phyloP scores from a whole-genome alignment of 2,113 vertebrate species.

The Colinus virginianus region DNA sequence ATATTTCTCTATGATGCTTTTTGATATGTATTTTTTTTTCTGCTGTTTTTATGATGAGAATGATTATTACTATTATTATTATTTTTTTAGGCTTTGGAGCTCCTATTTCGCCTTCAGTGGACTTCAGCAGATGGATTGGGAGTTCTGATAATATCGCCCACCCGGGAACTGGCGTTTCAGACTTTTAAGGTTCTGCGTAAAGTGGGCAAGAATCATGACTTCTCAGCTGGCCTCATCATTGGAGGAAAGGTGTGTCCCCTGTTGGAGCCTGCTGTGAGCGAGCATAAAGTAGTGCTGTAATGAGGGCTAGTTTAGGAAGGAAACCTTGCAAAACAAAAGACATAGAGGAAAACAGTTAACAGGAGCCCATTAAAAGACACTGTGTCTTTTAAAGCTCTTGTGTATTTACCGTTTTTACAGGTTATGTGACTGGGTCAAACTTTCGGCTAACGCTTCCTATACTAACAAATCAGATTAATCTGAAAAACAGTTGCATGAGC shows the following conservation, averaged over 20 bases:
- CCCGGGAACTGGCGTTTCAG: constrained; percentile 94
- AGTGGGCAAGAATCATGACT: constrained; percentile 95
- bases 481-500: neutral
- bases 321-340: neutral
- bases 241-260: constrained; percentile 88
- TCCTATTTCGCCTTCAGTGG: constrained; percentile 93
- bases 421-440: neutral
- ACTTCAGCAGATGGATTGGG: constrained; percentile 91
- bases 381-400: neutral
- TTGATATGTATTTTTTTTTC: neutral
- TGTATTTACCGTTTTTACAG: neutral
- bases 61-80: no score
- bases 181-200: constrained; percentile 94
- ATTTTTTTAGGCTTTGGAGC: constrained; percentile 85
- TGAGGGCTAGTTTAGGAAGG: neutral
- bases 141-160: constrained; percentile 93
- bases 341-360: neutral
- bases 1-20: neutral
- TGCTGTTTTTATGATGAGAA: neutral
- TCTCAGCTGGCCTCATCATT: constrained; percentile 96
- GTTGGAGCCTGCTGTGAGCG: neutral
- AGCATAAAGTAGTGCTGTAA: neutral
- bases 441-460: neutral
- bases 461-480: neutral
- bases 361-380: neutral